Evolutionary conservation across 1,140 invertebrate genomes (phyloP).

Genomic region (Achroia grisella): DNA sequence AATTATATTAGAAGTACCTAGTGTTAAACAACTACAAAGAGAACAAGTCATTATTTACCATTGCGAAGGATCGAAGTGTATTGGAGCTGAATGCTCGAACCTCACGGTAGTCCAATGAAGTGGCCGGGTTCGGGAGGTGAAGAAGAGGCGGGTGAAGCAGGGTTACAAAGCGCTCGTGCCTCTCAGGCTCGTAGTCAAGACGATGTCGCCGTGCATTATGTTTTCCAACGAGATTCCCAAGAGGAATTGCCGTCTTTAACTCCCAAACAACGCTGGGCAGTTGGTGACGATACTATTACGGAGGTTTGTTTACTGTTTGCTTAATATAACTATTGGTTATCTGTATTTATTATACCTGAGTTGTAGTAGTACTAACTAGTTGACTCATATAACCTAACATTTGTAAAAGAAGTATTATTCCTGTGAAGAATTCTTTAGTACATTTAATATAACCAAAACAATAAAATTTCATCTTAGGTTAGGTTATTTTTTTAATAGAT

Average conservation of each 20-base stretch:
- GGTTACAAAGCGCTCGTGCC: slow-evolving; percentile 52
- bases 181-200: slow-evolving; percentile 80
- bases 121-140: slow-evolving; percentile 69
- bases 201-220: slow-evolving; percentile 90
- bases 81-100: slow-evolving; percentile 73
- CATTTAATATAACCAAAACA: too few relatives aligned
- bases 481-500: too few relatives aligned
- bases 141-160: slow-evolving; percentile 67
- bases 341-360: too few relatives aligned
- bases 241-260: slow-evolving; percentile 84
- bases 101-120: slow-evolving; percentile 74
- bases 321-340: not conserved
- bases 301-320: slow-evolving; percentile 71
- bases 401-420: not conserved
- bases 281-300: slow-evolving; percentile 86
- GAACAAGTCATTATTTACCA: slow-evolving; percentile 35
- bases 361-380: not conserved
- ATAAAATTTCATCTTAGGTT: too few relatives aligned
- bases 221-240: slow-evolving; percentile 86
- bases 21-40: slow-evolving; percentile 28
- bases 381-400: slow-evolving; percentile 20
- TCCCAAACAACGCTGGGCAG: slow-evolving; percentile 83
- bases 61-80: slow-evolving; percentile 41
- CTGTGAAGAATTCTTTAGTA: too few relatives aligned
- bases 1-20: slow-evolving; percentile 33